These are phyloP conservation scores for Paraescarpia echinospica DNA, from an alignment of 1,140 invertebrate species.

Conservation along the genomic window DNA sequence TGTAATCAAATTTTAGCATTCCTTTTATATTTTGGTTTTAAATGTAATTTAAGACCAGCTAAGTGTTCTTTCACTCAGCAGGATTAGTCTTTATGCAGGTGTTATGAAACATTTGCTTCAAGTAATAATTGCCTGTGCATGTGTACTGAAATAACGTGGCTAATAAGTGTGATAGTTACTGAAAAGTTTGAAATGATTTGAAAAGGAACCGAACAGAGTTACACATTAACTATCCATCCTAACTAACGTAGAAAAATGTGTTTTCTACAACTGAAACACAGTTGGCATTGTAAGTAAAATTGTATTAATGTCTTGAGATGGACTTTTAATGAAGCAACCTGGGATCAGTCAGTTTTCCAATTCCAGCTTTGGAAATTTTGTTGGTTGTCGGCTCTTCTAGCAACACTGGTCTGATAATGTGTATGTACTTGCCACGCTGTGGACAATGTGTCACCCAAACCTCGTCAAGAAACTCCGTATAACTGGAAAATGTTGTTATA, in stretches of 20 bases:
- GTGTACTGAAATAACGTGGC: neutral
- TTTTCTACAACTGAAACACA: too few species aligned
- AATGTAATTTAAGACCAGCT: neutral
- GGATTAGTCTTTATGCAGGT: neutral
- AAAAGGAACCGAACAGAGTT: too few species aligned
- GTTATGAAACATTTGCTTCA: neutral
- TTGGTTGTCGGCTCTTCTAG: neutral
- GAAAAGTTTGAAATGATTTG: too few species aligned
- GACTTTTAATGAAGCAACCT: neutral
- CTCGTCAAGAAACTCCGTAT: too few species aligned
- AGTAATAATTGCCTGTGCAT: neutral
- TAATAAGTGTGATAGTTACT: neutral
- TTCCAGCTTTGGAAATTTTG: neutral
- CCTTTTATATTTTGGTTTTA: neutral
- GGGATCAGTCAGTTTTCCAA: too few species aligned
- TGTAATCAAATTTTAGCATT: neutral
- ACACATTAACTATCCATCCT: too few species aligned
- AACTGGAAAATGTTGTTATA: neutral
- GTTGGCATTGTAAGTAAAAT: neutral
- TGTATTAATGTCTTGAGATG: neutral
- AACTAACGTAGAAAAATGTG: too few species aligned
- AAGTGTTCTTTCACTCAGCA: neutral
- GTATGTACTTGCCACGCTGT: neutral
- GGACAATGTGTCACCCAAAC: neutral
- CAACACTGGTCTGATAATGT: neutral